A percentile compares a stretch with the other conserved stretches of the same genome.
These are phyloP conservation scores for Mustelus asterias DNA, from an alignment of 2,113 vertebrate species.

Conservation along the genomic window DNA sequence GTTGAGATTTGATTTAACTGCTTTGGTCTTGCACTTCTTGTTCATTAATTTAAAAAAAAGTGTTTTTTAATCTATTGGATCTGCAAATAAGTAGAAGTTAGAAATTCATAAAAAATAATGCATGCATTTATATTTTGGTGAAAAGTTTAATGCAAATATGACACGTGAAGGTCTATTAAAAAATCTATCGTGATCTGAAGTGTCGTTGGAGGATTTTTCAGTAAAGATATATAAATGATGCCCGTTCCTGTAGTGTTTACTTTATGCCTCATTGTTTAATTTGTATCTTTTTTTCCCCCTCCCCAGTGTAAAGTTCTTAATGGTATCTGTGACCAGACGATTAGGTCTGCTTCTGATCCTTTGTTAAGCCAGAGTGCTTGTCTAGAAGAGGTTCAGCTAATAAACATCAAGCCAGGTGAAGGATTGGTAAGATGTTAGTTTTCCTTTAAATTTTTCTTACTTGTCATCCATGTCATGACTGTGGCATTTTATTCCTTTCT, in stretches of 20 bases:
- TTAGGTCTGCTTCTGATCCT: conserved; percentile 67
- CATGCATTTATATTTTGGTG: background rate
- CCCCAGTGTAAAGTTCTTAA: conserved; percentile 77
- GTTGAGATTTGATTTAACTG: background rate
- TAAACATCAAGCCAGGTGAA: conserved; percentile 73
- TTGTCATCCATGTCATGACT: background rate
- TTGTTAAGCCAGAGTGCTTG: conserved; percentile 67
- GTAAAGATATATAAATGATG: background rate
- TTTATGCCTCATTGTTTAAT: background rate
- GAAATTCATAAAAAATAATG: background rate
- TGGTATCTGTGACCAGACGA: conserved; percentile 80
- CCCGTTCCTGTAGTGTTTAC: background rate
- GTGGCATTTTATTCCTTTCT: background rate
- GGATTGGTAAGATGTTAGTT: conserved; percentile 75
- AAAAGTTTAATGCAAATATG: background rate
- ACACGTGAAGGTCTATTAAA: background rate
- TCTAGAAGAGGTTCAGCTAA: conserved; percentile 81
- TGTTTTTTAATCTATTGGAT: background rate
- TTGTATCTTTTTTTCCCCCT: conserved; percentile 36
- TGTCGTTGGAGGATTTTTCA: background rate
- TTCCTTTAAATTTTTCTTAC: background rate
- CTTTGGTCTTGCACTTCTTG: background rate
- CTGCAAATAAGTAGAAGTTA: background rate
- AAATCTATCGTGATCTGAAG: background rate
- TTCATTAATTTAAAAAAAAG: background rate